Evolutionary conservation across 2,797 vertebrate genomes (phyloP), one percentile per base, ranked within the genome.

Genomic region (Erethizon dorsatum): DNA sequence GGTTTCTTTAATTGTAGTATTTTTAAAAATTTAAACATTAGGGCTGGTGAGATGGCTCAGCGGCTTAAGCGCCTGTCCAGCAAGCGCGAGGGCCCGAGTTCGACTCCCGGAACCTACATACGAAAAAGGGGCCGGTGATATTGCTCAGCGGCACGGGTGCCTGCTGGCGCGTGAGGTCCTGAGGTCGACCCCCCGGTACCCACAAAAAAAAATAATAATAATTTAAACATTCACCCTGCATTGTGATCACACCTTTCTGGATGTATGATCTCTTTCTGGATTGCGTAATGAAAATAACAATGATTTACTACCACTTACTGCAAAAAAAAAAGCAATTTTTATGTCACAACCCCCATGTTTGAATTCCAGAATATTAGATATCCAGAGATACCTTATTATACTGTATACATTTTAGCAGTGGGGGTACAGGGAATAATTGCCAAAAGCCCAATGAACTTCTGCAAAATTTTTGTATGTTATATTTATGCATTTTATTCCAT

Each of bases 191-290:
- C n/a, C n/a, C n/a, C n/a, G n/a, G n/a, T n/a, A n/a, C n/a, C n/a
- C n/a, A n/a, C n/a, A n/a, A n/a, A n/a, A n/a, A n/a, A n/a, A n/a
- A n/a, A n/a, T n/a, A n/a, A n/a, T n/a, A n/a, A n/a, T n/a, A n/a
- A n/a, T n/a, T n/a, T 59, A 37, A 69, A 37, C 33, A 17, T 73
- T 20, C 20, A n/a, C 4, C 41, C 20, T 26, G 41, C 45, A 14
- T 75, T 75, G 11, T 41, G 24, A 75, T 75, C 41, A 28, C 13
- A 47, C 12, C 24, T 47, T 50, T 95, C 79, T 61, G 86, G 90
- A 59, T 89, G 10, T 94, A 96, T 90, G 83, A 80, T 69, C 61
- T 10, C 14, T 56, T 14, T 83, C 90, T 92, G 28, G 18, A n/a
- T 71, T 91, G 1, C 14, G 37, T 78, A 84, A 82, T 71, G 20